Base-by-base conservation (phyloP, 2,113 vertebrate genomes). In the Muntiacus muntjak region DNA sequence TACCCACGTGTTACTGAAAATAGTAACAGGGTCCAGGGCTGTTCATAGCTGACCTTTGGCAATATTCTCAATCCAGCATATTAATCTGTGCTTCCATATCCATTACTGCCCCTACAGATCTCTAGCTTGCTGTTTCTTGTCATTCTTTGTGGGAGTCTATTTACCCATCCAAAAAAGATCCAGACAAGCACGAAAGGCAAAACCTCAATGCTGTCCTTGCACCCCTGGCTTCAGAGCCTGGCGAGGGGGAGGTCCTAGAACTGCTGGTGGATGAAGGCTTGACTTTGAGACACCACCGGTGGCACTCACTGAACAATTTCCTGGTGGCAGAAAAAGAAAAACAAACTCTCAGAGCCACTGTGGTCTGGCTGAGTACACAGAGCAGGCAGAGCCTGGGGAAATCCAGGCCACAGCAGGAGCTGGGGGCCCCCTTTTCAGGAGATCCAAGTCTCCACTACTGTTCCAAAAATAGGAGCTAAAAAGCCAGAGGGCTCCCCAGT, bases 401-500 rank as follows among this genome's bases (percentile, higher is more conserved):
- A 19, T 19, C 60, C 43, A 12, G 71, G 82, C 60, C 6, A 15
- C 19, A 81, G 67, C 14, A n/a, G 62, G n/a, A 85, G 83, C 78
- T 84, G 16, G 21, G 25, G 82, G 50, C 28, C 21, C 36, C 81
- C 40, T 87, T 91, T 94, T 36, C 13, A 7, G 30, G 11, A 90
- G 40, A 85, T 60, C 47, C n/a, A 50, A 92, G 89, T 64, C 82
- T 95, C 88, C 71, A 96, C 54, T 17, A 55, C 85, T 64, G 15
- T 91, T 96, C 94, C 67, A 87, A 97, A 98, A 96, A 96, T 95
- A 98, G 62, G 15, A 71, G 28, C 55, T 23, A 50, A 86, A 74
- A 92, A 87, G 94, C 93, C 95, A 95, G 45, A 95, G 57, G 89
- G 83, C 91, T 98, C 30, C 89, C 87, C 11, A 91, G 67, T 33